Evolutionary conservation across 2,113 vertebrate genomes (phyloP).

Genomic region (Peromyscus californicus): DNA sequence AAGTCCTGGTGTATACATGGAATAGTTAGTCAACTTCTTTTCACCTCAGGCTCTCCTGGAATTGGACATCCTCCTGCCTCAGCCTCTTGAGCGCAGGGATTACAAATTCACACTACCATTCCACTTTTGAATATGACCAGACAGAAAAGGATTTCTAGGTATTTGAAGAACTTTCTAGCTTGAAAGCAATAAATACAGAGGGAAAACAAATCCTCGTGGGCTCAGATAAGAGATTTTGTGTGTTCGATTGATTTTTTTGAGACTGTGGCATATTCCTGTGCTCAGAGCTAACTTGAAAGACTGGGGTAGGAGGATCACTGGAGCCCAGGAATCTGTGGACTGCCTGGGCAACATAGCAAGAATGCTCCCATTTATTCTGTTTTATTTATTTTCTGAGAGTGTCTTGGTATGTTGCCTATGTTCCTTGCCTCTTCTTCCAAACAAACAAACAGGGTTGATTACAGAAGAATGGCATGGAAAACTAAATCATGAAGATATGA

Average conservation of each 20-base stretch:
- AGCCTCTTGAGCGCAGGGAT: not conserved
- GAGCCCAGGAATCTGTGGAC: not conserved
- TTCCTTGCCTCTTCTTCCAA: not conserved
- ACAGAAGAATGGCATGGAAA: conserved; percentile 7
- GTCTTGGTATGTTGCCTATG: not conserved
- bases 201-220: not conserved
- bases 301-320: not conserved
- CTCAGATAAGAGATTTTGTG: not conserved
- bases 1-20: conserved; percentile 1
- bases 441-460: not conserved
- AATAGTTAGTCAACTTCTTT: conserved; percentile 25
- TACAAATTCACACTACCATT: not conserved
- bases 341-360: not conserved
- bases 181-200: conserved; percentile 8
- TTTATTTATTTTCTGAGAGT: not conserved
- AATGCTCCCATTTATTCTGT: not conserved
- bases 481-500: not conserved
- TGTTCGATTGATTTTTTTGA: not conserved
- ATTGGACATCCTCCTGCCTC: not conserved
- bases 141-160: conserved; percentile 38
- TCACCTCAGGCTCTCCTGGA: not conserved
- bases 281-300: not conserved
- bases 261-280: not conserved
- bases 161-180: not conserved
- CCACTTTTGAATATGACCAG: not conserved